Conservation (phyloP, 2,888 invertebrate species). For the Bembecia ichneumoniformis region DNA sequence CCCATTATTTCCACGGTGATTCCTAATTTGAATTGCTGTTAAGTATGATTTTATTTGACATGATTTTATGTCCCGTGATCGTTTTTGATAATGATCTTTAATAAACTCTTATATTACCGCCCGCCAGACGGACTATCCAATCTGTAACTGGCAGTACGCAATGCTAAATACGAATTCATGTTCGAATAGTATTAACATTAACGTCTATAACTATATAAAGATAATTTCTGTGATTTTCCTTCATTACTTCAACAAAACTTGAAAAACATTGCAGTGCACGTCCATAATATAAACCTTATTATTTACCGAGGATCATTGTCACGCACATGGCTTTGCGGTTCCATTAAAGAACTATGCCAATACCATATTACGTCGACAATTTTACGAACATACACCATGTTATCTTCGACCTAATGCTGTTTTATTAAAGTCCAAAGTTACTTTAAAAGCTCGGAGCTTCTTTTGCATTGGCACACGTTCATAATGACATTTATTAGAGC, state of each 20-base stretch:
- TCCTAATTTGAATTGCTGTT: too few species aligned
- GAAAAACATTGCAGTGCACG: slow-evolving; percentile 20
- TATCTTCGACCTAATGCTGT: background rate
- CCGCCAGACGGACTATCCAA: too few species aligned
- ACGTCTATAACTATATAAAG: too few species aligned
- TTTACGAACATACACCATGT: background rate
- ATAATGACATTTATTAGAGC: slow-evolving; percentile 72
- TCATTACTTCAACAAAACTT: background rate
- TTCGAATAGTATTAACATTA: too few species aligned
- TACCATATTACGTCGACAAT: slow-evolving; percentile 19
- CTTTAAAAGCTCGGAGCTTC: background rate
- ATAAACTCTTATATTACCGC: too few species aligned
- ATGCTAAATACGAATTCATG: too few species aligned
- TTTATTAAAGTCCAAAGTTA: background rate
- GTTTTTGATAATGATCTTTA: too few species aligned
- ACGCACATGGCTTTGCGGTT: slow-evolving; percentile 60
- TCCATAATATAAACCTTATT: slow-evolving; percentile 51
- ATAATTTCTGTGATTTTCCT: background rate
- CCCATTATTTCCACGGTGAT: too few species aligned
- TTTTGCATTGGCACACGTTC: slow-evolving; percentile 34
- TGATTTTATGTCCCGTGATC: too few species aligned
- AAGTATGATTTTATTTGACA: too few species aligned
- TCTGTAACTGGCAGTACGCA: too few species aligned
- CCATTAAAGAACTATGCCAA: slow-evolving; percentile 63
- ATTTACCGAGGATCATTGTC: slow-evolving; percentile 65